Percentiles rank a stretch among this genome's conserved stretches.
Conservation (phyloP, 2,797 vertebrate species). For the Coreius guichenoti region DNA sequence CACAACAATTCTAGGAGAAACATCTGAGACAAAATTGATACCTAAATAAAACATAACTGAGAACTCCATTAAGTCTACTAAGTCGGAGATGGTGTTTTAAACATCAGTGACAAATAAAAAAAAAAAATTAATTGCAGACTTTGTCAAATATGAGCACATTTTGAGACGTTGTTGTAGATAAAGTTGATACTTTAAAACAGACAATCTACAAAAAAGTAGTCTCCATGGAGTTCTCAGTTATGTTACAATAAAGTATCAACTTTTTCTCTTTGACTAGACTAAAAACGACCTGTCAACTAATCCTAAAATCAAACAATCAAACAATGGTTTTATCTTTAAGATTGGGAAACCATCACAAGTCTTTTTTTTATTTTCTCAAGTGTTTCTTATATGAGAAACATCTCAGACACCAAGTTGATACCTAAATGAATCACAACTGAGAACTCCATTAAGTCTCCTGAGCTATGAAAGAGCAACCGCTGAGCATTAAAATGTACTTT, state of each 20-base stretch:
- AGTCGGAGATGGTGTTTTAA: neutral
- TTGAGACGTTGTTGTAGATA: neutral
- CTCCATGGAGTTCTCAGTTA: too few species aligned
- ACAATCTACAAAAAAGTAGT: too few species aligned
- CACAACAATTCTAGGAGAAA: neutral
- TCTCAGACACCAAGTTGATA: neutral
- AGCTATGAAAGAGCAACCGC: neutral
- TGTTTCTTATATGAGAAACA: neutral
- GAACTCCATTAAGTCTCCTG: neutral
- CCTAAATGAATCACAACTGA: neutral
- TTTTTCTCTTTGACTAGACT: too few species aligned
- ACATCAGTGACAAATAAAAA: neutral
- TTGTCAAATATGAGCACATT: neutral
- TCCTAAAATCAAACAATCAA: too few species aligned
- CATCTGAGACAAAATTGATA: neutral
- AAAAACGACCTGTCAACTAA: too few species aligned
- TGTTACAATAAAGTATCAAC: too few species aligned
- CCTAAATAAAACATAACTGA: neutral
- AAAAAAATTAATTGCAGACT: neutral
- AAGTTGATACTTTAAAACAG: too few species aligned
- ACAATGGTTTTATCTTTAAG: neutral
- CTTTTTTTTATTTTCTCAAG: neutral
- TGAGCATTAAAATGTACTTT: constrained; percentile 18
- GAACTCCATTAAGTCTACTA: neutral
- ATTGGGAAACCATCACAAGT: neutral